Evolutionary conservation across 1,140 invertebrate species (phyloP), one percentile per base, ranked within the genome.

Genomic region (Frieseomelitta varia): DNA sequence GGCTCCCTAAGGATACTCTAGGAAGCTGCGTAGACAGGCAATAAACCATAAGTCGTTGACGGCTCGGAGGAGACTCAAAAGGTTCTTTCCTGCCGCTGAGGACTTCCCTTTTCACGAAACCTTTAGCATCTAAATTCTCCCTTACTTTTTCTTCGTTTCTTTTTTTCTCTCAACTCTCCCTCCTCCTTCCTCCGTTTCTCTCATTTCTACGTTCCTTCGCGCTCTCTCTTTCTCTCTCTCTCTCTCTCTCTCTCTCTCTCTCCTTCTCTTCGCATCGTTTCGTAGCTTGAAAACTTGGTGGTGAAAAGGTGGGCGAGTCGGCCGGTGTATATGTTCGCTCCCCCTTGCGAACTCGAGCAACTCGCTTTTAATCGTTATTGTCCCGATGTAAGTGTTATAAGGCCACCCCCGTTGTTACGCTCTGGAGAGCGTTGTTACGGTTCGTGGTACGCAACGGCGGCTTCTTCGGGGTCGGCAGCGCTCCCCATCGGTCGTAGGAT

Each of bases 281-380:
- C 24, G 12, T 58, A 56, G 58, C 15, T 15, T 39, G 30, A 19
- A 72, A 79, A 84, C 21, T 84, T 61, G 19, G 51, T n/a, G 12
- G 30, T 39, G 34, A 10, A 80, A 84, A 73, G 56, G 34, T 12
- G 15, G 63, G 51, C 30, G 39, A 39, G 47, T 24, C 19, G 51
- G 47, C 19, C 63, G 4, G 39, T 2, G 39, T 74, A 74, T 74
- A 47, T 47, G 8, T 47, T 74, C 27, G 27, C 71, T 74, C 73
- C 68, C 39, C 58, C 56, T 56, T 3, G 79, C 79, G 24, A 61
- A 55, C 79, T 53, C 71, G 58, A n/a, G 17, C 84, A n/a, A 81
- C 88, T 72, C 84, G 81, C 84, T 91, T 90, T 91, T 91, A 91
- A 91, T 91, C 90, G 90, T 91, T 91, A 91, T 88, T 88, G 90